Evolutionary conservation across 2,113 vertebrate species (phyloP), one percentile per base, ranked within the genome.

Genomic region (Leucoraja erinaceus): DNA sequence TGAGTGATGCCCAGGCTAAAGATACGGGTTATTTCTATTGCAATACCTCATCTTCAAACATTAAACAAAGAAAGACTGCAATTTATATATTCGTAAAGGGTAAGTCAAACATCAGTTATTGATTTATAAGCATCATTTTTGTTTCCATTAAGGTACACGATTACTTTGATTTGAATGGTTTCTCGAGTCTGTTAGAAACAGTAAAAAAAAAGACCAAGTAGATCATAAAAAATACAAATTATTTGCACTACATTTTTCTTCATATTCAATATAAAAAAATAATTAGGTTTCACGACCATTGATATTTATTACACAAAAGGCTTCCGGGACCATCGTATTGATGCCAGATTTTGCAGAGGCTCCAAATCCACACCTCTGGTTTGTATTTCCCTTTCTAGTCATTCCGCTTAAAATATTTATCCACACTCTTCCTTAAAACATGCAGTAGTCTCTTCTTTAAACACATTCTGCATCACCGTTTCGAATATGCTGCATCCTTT

Each of bases 1-100:
- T 99, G 94, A 96, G 94, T 93, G 94, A 76, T 68, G 95, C 96
- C 91, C 96, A 96, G 94, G 95, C 97, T 77, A 95, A 94, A 93
- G 97, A 99, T 96, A 99, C 98, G 0, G 99, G 99, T 94, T 95
- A 94, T 79, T 99, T 97, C 93, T 96, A 95, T 94, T 99, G 99
- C 95, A 96, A 94, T 93, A 98, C 98, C 88, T 95, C 94, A 63
- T 95, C 95, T 70, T 63, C 92, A 61, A 95, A 94, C 93, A 93
- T 8, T 72, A 96, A 95, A 94, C 96, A 95, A 94, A 95, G 95
- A 93, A 93, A 22, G 31, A 96, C 93, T 93, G 95, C 96, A 0
- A 94, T 98, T 94, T 99, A 99, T 90, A 94, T 99, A 93, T 99
- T 97, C 97, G 96, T 99, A 96, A 97, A 96, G 94, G 98, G 99